These are phyloP conservation scores for Chloropsis hardwickii DNA, from an alignment of 2,113 vertebrate genomes.

Conservation along the genomic window DNA sequence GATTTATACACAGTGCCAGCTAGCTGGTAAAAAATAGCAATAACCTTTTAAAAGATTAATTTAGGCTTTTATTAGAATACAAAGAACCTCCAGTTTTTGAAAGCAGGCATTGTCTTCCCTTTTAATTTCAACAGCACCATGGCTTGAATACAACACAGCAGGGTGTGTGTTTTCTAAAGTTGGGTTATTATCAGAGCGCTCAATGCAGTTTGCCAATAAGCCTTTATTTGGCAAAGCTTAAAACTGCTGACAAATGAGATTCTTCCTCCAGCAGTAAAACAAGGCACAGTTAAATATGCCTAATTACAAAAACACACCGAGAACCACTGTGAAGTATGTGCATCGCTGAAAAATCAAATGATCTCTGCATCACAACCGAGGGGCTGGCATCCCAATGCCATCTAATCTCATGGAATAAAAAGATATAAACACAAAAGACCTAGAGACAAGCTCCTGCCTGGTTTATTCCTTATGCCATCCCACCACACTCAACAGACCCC, in stretches of 20 bases:
- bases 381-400: background rate
- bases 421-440: background rate
- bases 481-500: background rate
- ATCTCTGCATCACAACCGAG: background rate
- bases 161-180: conserved; percentile 79
- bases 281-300: conserved; percentile 73
- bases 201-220: conserved; percentile 77
- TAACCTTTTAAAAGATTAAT: conserved; percentile 84
- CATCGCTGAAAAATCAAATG: conserved; percentile 7
- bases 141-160: conserved; percentile 76
- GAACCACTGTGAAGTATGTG: background rate
- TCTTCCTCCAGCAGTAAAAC: conserved; percentile 73
- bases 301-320: conserved; percentile 71
- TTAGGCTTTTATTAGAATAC: conserved; percentile 78
- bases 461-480: background rate
- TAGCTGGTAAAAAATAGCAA: conserved; percentile 80
- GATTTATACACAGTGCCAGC: conserved; percentile 74
- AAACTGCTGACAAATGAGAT: conserved; percentile 83
- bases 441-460: background rate
- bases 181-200: conserved; percentile 78
- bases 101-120: conserved; percentile 75
- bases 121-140: conserved; percentile 73
- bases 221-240: conserved; percentile 81
- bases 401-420: background rate
- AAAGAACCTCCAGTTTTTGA: conserved; percentile 76